Conservation (phyloP, 2,113 vertebrate genomes). For the Cryptoleucopteryx plumbea region DNA sequence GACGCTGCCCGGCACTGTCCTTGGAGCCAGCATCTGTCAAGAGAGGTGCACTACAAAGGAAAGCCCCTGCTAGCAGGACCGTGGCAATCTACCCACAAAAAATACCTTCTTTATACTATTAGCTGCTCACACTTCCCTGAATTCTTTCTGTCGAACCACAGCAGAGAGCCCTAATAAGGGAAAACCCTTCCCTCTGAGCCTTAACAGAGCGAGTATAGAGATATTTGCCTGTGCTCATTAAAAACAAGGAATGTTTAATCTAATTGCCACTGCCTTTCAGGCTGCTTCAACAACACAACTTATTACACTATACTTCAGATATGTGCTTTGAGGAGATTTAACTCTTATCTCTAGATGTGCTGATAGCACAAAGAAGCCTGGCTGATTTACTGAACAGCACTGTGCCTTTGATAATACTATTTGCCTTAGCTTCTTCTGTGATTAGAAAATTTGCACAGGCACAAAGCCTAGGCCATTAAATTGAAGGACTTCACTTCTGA, state of each 20-base stretch:
- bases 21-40: neutral
- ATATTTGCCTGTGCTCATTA: neutral
- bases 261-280: constrained; percentile 15
- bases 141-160: neutral
- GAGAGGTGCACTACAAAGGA: neutral
- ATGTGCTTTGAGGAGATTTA: constrained; percentile 5
- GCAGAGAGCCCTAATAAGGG: neutral
- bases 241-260: neutral
- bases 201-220: neutral
- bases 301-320: neutral
- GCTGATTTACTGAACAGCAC: neutral
- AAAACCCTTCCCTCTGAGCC: neutral
- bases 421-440: neutral
- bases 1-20: neutral
- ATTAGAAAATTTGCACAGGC: constrained; percentile 28
- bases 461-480: constrained; percentile 10
- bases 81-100: neutral
- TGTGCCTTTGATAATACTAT: neutral
- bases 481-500: neutral
- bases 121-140: neutral
- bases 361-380: constrained; percentile 29
- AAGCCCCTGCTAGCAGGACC: neutral
- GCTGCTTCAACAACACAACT: neutral
- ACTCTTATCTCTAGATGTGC: constrained; percentile 46
- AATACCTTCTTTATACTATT: neutral